Base-by-base conservation (phyloP, 2,888 invertebrate species). In the Byasa hedistus region DNA sequence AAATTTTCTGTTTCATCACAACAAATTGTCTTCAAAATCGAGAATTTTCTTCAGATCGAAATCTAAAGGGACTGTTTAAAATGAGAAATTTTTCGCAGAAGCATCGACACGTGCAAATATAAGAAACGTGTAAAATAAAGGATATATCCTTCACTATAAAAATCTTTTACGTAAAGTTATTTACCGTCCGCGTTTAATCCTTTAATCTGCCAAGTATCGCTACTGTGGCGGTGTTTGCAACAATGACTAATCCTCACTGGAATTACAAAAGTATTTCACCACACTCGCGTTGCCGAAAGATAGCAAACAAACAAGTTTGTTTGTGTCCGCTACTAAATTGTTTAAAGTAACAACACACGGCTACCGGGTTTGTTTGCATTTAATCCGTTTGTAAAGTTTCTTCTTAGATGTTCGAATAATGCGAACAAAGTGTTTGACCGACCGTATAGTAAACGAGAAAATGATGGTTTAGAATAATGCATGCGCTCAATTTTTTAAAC, bases 321-420 rank as follows among this genome's bases (percentile, higher is more conserved):
- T 91, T 89, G 84, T 81, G 80, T 85, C 80, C 81, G 80, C 75
- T 84, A 84, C 84, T 81, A 82, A 86, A 84, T 81, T 89, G 87
- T 89, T 87, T 89, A 83, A 75, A 84, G 80, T 83, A 81, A 77
- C 83, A 82, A 79, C 82, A 81, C 75, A 79, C 78, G 82, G 86
- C 87, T 83, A 81, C 76, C 76, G 80, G 79, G 79, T 80, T 79
- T 89, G 89, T 89, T 89, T 86, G 84, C 82, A 77, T 85, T 85
- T 90, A 91, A 91, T 91, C 90, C 85, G 83, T 87, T 85, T 88
- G 85, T 86, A 80, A 84, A 84, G 78, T 78, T 82, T 79, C 83
- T 84, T 84, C 81, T 84, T 75, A 77, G 73, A 79, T 83, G 85
- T 86, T 82, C 77, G 79, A 74, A 80, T 80, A 82, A 84, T 76